Evolutionary conservation across 2,888 invertebrate species (phyloP).

Genomic region (Acrobasis repandana): DNA sequence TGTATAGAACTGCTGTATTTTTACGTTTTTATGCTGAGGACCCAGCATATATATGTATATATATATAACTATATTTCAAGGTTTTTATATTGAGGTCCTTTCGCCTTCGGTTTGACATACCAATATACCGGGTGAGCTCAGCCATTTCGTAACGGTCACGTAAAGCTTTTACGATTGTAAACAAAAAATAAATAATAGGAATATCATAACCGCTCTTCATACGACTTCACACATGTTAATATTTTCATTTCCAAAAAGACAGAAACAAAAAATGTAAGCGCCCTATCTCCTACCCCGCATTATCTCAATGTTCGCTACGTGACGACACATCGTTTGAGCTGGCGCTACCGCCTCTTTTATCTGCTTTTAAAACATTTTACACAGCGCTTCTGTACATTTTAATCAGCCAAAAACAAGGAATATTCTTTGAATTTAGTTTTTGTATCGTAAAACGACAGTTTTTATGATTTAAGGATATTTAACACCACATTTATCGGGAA

Average conservation of each 20-base stretch:
- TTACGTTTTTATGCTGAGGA: too few species aligned
- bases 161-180: slow-evolving; percentile 58
- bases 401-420: slow-evolving; percentile 67
- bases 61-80: too few species aligned
- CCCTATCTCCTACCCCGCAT: slow-evolving; percentile 63
- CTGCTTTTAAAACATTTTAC: slow-evolving; percentile 66
- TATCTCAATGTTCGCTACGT: slow-evolving; percentile 73
- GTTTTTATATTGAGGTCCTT: too few species aligned
- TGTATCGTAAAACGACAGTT: slow-evolving; percentile 62
- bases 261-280: slow-evolving; percentile 67
- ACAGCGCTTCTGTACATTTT: slow-evolving; percentile 77
- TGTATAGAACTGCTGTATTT: too few species aligned
- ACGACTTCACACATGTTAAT: slow-evolving; percentile 60
- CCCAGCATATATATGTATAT: too few species aligned
- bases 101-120: too few species aligned
- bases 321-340: slow-evolving; percentile 65
- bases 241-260: slow-evolving; percentile 69
- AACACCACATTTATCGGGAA: slow-evolving; percentile 13
- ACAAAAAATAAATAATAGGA: slow-evolving; percentile 43
- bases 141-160: slow-evolving; percentile 48
- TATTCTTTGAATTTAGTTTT: slow-evolving; percentile 72
- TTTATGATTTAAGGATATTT: slow-evolving; percentile 54
- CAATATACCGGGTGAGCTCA: background rate
- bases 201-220: slow-evolving; percentile 57
- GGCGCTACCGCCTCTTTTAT: slow-evolving; percentile 67